Base-by-base conservation (phyloP, 2,888 invertebrate genomes). In the Anthrax anthrax region DNA sequence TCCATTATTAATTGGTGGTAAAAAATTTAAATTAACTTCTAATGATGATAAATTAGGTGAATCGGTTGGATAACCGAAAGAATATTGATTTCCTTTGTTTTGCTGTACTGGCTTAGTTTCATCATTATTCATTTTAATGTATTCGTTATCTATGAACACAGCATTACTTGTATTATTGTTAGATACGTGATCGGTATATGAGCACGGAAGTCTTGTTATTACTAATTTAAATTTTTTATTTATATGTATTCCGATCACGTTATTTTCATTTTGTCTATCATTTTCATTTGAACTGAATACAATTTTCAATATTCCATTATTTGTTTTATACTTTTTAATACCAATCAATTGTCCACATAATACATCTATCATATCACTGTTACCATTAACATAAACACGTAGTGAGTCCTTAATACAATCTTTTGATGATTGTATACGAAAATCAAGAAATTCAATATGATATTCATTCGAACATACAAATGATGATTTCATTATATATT, bases 381-480 rank as follows among this genome's bases (percentile, higher is more conserved):
- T 61, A 34, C 56, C 62, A 27, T 56, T 54, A 43, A 59, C 54
- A 49, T 62, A 71, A 39, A 77, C 64, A 52, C 71, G 70, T 40
- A 78, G 55, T 47, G 71, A 69, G 58, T 75, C 75, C 37, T 68
- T 67, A 6, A 55, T 57, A 58, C 77, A 78, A 48, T 70, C 70
- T 8, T 58, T 52, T 5, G 75, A 71, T 1, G 67, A 49, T 52
- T 69, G 68, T 37, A 77, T 50, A 47, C 67, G 58, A 52, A 78
- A 77, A 56, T 76, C 72, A 38, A 76, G 56, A 55, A 77, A 76
- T 54, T 74, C 70, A 29, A 78, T 61, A 49, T 72, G 69, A 55
- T 72, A 76, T 41, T 68, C 63, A 42, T 70, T 71, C 14, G 71
- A 65, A 51, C 76, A 76, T 8, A 62, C 65, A 43, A 60, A 62